Conservation (phyloP, 2,888 invertebrate genomes). For the Pyrochroa serraticornis region DNA sequence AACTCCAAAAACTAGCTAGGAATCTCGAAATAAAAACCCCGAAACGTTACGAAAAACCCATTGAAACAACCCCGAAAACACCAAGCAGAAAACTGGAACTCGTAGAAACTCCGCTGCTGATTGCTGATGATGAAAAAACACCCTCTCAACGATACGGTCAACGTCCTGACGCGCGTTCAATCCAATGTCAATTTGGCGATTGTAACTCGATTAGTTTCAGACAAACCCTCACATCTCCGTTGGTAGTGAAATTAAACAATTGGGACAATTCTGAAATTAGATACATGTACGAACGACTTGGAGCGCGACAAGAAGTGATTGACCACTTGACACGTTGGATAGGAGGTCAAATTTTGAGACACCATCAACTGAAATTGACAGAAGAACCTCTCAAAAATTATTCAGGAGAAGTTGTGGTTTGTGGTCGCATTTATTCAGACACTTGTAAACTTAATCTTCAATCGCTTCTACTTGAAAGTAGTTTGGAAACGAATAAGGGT, state of each 20-base stretch:
- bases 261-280: slow-evolving; percentile 32
- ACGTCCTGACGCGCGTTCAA: slow-evolving; percentile 30
- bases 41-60: slow-evolving; percentile 45
- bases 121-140: neutral
- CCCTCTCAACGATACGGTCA: slow-evolving; percentile 5
- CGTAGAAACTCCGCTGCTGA: neutral
- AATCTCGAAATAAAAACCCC: slow-evolving; percentile 16
- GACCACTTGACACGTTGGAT: slow-evolving; percentile 55
- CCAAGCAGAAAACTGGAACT: neutral
- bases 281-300: slow-evolving; percentile 63
- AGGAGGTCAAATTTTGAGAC: slow-evolving; percentile 47
- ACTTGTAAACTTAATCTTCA: slow-evolving; percentile 73
- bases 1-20: slow-evolving; percentile 61
- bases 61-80: slow-evolving; percentile 2
- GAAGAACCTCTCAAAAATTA: slow-evolving; percentile 30
- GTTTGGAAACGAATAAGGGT: slow-evolving; percentile 61
- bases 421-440: slow-evolving; percentile 80
- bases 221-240: too few species aligned
- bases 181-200: slow-evolving; percentile 29
- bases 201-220: neutral
- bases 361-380: slow-evolving; percentile 45
- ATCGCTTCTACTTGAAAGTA: slow-evolving; percentile 74
- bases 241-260: neutral
- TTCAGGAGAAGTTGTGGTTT: slow-evolving; percentile 46
- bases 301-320: slow-evolving; percentile 56